Evolutionary conservation across 1,140 invertebrate genomes (phyloP), one percentile per base, ranked within the genome.

Genomic region (Rhysida immarginata): DNA sequence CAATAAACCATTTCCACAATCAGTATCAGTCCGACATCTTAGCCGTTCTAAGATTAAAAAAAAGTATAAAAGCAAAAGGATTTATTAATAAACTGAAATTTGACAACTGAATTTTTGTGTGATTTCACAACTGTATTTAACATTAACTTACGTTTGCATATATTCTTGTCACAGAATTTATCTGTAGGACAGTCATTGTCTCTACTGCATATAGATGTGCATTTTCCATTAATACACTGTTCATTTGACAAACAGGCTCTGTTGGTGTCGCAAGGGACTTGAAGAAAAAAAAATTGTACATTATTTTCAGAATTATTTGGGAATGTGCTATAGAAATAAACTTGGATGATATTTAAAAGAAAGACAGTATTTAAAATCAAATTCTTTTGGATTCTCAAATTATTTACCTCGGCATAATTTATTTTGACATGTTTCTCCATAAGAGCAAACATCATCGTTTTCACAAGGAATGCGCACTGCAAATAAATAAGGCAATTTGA

Each of bases 141-240:
- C 5, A 26, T 51, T 27, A 25, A 51, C 13, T 51, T 56, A 54
- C 64, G 61, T 53, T 61, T 64, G 56, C 59, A 66, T 45, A 55
- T 58, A 20, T 59, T 58, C 3, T 65, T 61, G 64, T 87, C 81
- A 63, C 88, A 91, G 55, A 78, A 78, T 68, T 83, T 84, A 59
- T 86, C 82, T 14, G 63, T 67, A 1, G 81, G 68, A 66, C 88
- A 92, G 53, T 90, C 85, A 27, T 76, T 76, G 68, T 85, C 77
- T 5, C 77, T 75, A 1, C 84, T 70, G 67, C 87, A 92, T 72
- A 90, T 25, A 51, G 49, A 21, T 51, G 49, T 51, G 20, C 49
- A 51, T 20, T 51, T 51, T 21, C 26, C 3, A 27, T 51, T 49
- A 24, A 56, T 24, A 51, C 55, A 56, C 24, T 56, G 52, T 50